These are phyloP conservation scores for Drosophila nikananu DNA, from an alignment of 1,140 invertebrate genomes.

Conservation along the genomic window DNA sequence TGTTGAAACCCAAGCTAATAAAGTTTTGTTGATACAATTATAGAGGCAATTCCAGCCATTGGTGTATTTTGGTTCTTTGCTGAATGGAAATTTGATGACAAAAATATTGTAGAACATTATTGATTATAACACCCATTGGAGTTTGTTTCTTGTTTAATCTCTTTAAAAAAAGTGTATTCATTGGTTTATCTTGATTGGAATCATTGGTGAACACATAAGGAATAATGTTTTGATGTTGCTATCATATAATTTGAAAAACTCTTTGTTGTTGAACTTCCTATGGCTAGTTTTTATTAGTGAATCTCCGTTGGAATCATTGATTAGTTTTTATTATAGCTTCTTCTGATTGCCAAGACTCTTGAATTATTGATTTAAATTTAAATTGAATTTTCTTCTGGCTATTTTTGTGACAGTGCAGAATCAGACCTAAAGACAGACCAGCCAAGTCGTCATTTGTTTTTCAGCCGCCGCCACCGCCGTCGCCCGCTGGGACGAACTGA, in stretches of 20 bases:
- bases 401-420: conserved; percentile 33
- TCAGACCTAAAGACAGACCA: conserved; percentile 43
- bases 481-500: conserved; percentile 41
- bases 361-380: no score
- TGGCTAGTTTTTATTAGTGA: no score
- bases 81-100: no score
- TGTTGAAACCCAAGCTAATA: neutral
- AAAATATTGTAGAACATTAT: no score
- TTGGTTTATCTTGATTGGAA: neutral
- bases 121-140: neutral
- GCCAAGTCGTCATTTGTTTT: conserved; percentile 69
- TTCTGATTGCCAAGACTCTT: neutral
- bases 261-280: no score
- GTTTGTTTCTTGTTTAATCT: neutral
- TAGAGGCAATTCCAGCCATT: neutral
- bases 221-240: neutral
- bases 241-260: no score
- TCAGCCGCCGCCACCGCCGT: conserved; percentile 7
- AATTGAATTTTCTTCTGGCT: no score
- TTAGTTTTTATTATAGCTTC: neutral
- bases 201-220: neutral
- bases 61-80: neutral
- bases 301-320: neutral
- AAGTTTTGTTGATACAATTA: no score
- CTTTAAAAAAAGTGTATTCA: neutral